Conservation (phyloP, 2,113 vertebrate species). For the Oreotrochilus melanogaster region DNA sequence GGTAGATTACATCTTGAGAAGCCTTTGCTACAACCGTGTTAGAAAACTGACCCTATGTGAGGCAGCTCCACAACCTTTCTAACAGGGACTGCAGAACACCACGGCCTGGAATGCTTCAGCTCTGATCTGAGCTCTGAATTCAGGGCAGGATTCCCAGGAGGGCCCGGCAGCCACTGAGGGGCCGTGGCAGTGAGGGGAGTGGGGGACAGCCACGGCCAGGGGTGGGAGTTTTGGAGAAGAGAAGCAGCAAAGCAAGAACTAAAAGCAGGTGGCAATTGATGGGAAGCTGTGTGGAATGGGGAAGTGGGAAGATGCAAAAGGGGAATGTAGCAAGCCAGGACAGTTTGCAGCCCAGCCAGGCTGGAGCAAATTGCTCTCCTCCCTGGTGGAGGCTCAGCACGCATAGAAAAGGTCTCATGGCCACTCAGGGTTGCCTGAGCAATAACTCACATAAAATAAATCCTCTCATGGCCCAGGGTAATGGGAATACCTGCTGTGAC, state of each 20-base stretch:
- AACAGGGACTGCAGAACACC: background rate
- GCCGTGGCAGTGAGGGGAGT: background rate
- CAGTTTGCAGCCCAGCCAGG: background rate
- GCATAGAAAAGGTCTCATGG: background rate
- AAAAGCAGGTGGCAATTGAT: constrained; percentile 11
- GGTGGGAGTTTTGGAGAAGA: background rate
- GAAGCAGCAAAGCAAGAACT: constrained; percentile 45
- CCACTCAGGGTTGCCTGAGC: background rate
- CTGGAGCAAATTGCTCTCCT: background rate
- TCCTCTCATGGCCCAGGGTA: background rate
- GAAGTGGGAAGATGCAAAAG: constrained; percentile 31
- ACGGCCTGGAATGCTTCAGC: background rate
- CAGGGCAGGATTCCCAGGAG: background rate
- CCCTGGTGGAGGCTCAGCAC: background rate
- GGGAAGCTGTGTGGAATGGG: background rate
- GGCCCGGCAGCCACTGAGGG: background rate
- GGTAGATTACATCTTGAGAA: background rate
- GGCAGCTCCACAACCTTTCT: background rate
- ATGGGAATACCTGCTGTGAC: background rate
- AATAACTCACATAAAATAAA: background rate
- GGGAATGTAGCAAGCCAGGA: background rate
- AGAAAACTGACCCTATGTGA: background rate
- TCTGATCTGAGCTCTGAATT: background rate
- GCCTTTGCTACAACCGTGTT: background rate
- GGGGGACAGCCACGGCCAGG: background rate